Percentiles rank a stretch among this genome's conserved stretches.
These are phyloP conservation scores for Drosophila subpulchrella DNA, from an alignment of 1,140 invertebrate species.

Conservation along the genomic window DNA sequence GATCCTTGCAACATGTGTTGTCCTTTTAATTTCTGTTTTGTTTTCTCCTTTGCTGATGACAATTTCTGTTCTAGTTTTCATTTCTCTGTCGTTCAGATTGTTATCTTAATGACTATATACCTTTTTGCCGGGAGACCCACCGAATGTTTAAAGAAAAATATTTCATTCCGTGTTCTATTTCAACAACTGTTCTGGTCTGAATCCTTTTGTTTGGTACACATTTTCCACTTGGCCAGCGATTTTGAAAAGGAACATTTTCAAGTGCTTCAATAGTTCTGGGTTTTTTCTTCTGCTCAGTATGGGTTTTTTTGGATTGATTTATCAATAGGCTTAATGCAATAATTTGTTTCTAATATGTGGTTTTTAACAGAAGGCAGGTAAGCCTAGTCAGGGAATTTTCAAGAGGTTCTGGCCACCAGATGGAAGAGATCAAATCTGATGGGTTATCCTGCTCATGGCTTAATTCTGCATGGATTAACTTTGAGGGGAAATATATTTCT, in stretches of 20 bases:
- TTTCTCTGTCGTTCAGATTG: constrained; percentile 70
- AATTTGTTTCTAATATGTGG: constrained; percentile 69
- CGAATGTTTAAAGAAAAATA: constrained; percentile 46
- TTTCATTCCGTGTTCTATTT: constrained; percentile 62
- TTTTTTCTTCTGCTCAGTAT: constrained; percentile 41
- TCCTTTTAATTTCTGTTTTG: constrained; percentile 68
- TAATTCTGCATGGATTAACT: constrained; percentile 30
- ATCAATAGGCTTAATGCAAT: constrained; percentile 50
- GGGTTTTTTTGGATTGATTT: constrained; percentile 36
- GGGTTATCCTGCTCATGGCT: constrained; percentile 30
- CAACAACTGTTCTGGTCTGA: constrained; percentile 61
- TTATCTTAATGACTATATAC: constrained; percentile 82
- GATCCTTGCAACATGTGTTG: constrained; percentile 69
- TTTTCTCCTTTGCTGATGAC: constrained; percentile 56
- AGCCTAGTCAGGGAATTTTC: constrained; percentile 9
- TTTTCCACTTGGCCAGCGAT: constrained; percentile 68
- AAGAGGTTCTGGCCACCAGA: constrained; percentile 28
- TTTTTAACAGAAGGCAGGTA: constrained; percentile 56
- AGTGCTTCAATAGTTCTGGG: constrained; percentile 35
- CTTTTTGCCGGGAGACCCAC: constrained; percentile 40
- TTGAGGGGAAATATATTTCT: constrained; percentile 2
- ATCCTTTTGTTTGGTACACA: constrained; percentile 55
- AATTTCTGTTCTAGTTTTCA: constrained; percentile 75
- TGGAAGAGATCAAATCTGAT: constrained; percentile 26
- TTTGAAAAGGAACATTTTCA: constrained; percentile 57